phyloP scores from a whole-genome alignment of 2,797 vertebrate genomes.

The Simalia tracyae region DNA sequence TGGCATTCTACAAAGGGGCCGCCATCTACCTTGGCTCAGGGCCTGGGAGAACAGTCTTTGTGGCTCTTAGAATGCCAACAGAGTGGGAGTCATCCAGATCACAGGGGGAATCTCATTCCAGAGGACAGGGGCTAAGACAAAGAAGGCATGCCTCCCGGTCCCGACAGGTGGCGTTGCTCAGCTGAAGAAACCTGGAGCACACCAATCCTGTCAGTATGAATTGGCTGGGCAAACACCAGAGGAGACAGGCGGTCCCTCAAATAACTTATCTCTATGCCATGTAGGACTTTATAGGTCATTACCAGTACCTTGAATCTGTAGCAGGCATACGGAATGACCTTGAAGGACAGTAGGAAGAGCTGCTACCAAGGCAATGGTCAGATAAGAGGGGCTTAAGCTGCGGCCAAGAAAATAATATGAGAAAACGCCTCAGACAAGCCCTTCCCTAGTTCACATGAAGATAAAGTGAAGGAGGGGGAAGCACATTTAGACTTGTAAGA shows the following conservation, averaged over 20 bases:
- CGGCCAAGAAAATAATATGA: neutral
- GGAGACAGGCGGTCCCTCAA: neutral
- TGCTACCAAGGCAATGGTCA: no score
- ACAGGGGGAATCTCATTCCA: neutral
- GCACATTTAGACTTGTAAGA: neutral
- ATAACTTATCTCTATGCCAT: neutral
- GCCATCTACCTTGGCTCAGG: neutral
- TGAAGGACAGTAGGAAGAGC: no score
- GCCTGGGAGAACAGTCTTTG: neutral
- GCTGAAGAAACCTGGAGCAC: neutral
- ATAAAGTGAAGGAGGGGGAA: neutral
- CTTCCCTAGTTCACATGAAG: neutral
- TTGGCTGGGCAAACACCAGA: neutral
- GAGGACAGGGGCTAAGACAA: neutral
- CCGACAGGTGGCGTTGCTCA: neutral
- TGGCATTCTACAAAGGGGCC: neutral
- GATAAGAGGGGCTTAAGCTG: no score
- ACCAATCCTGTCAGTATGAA: neutral
- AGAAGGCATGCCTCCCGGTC: neutral
- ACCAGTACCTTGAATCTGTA: neutral
- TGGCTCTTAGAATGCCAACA: neutral
- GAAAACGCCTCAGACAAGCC: neutral
- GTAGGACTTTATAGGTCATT: neutral
- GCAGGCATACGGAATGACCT: no score
- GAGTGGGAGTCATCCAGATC: neutral